Evolutionary conservation across 2,888 invertebrate genomes (phyloP), one percentile per base, ranked within the genome.

Genomic region (Heterodera filipjevi): DNA sequence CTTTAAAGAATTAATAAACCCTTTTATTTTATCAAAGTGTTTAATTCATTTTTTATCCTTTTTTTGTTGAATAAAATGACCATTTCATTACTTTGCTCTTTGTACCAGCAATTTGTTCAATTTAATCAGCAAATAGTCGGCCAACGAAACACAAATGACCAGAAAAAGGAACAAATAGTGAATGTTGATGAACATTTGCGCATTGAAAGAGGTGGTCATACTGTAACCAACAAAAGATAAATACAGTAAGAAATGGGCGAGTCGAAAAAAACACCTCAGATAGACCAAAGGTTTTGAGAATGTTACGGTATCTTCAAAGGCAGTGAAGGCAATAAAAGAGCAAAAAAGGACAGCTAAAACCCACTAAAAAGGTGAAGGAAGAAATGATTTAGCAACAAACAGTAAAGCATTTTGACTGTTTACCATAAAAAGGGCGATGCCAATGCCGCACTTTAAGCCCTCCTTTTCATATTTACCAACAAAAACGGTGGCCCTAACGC

Each of bases 401-500:
- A 1, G 22, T 22, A 53, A 53, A 53, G 30, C 30, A 32, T 66
- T 66, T 66, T 30, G 3, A 66, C 14, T 22, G 32, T 19, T 46
- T 44, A 75, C 75, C 75, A 64, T 22, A 75, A 64, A 53, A 32
- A 64, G 30, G 22, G 33, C 64, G 32, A 64, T 22, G n/a, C 66
- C 30, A 44, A 75, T 19, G 12, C 19, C 64, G 68, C 46, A 44
- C 32, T 33, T 75, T 64, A 66, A 12, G 35, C 75, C 75, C 19
- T 75, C 66, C 30, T 32, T 32, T 44, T 75, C 75, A 33, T 75
- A 75, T 30, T 30, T 33, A 27, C 59, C 22, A 39, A 64, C 64
- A 75, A 53, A 75, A 75, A 75, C 19, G 10, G 75, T 75, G 30
- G 75, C 75, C 27, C 66, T 27, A 53, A 75, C 53, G 19, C 75